phyloP scores from a whole-genome alignment of 2,797 vertebrate species.

The Ctenopoma kingsleyae region DNA sequence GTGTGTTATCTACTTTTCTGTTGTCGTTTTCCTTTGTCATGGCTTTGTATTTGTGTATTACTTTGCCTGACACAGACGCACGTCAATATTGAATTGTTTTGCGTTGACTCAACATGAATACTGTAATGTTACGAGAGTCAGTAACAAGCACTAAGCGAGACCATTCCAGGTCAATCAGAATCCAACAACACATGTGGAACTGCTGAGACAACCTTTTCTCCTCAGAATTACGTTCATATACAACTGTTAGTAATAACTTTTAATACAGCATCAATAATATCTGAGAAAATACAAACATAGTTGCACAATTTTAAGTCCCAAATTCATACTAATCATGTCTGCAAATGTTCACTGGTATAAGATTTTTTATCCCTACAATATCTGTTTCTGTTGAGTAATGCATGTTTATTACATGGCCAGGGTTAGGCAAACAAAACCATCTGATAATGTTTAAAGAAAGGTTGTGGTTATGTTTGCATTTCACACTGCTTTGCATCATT shows the following conservation, averaged over 20 bases:
- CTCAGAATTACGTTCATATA: constrained; percentile 52
- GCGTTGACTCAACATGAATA: constrained; percentile 55
- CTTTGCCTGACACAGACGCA: constrained; percentile 62
- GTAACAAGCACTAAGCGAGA: constrained; percentile 48
- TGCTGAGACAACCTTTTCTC: constrained; percentile 64
- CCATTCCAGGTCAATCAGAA: constrained; percentile 42
- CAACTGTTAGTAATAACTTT: not conserved
- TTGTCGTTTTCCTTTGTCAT: constrained; percentile 62
- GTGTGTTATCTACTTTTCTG: constrained; percentile 58
- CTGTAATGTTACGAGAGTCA: constrained; percentile 60
- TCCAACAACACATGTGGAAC: constrained; percentile 34
- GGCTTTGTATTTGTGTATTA: constrained; percentile 70
- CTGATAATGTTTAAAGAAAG: not conserved
- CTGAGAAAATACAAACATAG: too few species aligned
- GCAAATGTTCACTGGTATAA: not conserved
- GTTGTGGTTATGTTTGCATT: not conserved
- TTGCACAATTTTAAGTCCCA: too few species aligned
- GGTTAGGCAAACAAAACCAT: not conserved
- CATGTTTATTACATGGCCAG: too few species aligned
- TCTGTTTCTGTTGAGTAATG: not conserved
- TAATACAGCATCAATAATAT: not conserved
- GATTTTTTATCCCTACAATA: not conserved
- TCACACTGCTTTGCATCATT: not conserved
- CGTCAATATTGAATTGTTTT: constrained; percentile 68
- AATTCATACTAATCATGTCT: not conserved